phyloP scores from a whole-genome alignment of 2,888 invertebrate species.

The Crepidodera aurea region DNA sequence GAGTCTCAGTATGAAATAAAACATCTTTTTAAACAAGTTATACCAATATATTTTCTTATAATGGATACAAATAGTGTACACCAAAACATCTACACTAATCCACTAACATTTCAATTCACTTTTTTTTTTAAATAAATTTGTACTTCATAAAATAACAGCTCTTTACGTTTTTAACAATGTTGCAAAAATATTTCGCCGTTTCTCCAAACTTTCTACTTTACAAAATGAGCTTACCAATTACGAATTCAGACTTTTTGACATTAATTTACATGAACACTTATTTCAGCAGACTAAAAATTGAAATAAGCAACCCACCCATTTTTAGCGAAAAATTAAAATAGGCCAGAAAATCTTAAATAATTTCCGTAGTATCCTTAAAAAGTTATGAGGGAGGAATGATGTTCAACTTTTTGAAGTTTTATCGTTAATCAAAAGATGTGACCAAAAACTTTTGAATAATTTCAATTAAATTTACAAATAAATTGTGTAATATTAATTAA shows the following conservation, averaged over 20 bases:
- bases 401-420: too few relatives aligned
- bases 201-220: conserved; percentile 44
- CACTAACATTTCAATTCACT: conserved; percentile 53
- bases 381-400: background rate
- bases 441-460: too few relatives aligned
- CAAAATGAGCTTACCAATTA: conserved; percentile 53
- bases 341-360: background rate
- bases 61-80: conserved; percentile 60
- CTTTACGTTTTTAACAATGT: conserved; percentile 48
- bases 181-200: conserved; percentile 47
- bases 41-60: conserved; percentile 56
- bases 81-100: conserved; percentile 59
- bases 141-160: conserved; percentile 56
- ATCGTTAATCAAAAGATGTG: too few relatives aligned
- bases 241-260: conserved; percentile 53
- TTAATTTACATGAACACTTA: conserved; percentile 38
- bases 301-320: conserved; percentile 22
- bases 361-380: background rate
- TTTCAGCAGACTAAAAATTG: conserved; percentile 10
- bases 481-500: too few relatives aligned
- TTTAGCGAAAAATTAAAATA: conserved; percentile 6
- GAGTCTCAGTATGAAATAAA: too few relatives aligned
- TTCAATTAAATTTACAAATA: too few relatives aligned
- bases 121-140: conserved; percentile 53
- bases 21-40: conserved; percentile 45